These are phyloP conservation scores for Choloepus didactylus DNA, from an alignment of 2,797 vertebrate genomes.

Conservation along the genomic window DNA sequence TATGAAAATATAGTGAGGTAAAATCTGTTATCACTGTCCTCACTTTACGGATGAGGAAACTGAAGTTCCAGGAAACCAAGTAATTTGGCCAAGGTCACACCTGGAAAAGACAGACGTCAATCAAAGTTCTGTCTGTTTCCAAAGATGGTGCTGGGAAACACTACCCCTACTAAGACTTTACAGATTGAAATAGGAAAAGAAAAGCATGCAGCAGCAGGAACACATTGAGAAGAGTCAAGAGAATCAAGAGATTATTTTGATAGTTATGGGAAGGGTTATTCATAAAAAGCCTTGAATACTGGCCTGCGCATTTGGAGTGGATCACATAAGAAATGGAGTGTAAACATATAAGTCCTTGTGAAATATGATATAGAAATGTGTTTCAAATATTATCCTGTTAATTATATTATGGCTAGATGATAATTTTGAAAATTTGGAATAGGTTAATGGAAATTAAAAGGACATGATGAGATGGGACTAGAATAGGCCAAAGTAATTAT, in stretches of 20 bases:
- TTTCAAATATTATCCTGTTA: constrained; percentile 11
- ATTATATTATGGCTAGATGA: background rate
- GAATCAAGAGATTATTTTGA: background rate
- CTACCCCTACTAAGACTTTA: background rate
- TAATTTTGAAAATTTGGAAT: constrained; percentile 32
- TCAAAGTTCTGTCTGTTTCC: background rate
- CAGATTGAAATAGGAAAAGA: background rate
- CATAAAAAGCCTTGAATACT: background rate
- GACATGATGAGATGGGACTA: background rate
- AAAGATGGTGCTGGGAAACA: background rate
- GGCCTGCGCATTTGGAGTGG: background rate
- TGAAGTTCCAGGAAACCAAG: background rate
- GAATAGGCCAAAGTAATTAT: background rate
- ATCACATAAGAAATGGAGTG: background rate
- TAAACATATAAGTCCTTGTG: background rate
- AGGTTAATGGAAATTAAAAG: background rate
- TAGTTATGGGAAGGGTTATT: accelerated
- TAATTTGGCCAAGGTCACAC: background rate
- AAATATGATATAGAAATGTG: background rate
- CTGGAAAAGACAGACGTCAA: background rate
- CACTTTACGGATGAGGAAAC: background rate
- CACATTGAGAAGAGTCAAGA: background rate
- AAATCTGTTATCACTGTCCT: background rate
- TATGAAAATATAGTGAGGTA: background rate
- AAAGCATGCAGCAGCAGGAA: background rate